Evolutionary conservation across 2,797 vertebrate species (phyloP).

Genomic region (Sebastes matsubarae): DNA sequence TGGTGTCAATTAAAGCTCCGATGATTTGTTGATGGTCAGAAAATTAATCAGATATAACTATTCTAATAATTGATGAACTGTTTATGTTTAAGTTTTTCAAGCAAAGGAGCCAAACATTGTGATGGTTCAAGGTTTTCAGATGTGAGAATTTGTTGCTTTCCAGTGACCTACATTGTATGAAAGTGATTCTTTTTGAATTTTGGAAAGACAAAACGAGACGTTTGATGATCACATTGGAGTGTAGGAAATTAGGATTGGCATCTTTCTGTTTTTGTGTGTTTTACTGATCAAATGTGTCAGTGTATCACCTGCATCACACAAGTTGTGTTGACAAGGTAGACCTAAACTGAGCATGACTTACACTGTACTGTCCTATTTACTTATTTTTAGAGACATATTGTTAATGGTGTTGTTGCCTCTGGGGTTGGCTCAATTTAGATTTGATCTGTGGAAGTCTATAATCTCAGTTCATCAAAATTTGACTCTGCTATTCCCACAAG

Average conservation of each 20-base stretch:
- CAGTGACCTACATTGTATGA: neutral
- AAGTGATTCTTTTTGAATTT: neutral
- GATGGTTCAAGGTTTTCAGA: no score
- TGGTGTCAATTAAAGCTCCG: no score
- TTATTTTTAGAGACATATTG: conserved; percentile 17
- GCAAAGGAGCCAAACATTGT: no score
- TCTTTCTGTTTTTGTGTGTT: neutral
- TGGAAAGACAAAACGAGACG: neutral
- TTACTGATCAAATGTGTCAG: neutral
- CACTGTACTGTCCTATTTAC: conserved; percentile 9
- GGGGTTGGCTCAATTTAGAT: conserved; percentile 15
- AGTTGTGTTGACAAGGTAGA: neutral
- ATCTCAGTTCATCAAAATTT: conserved; percentile 16
- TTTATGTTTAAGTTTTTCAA: no score
- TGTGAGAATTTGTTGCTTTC: neutral
- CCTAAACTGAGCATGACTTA: neutral
- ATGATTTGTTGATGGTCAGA: no score
- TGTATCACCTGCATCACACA: neutral
- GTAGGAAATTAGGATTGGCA: fast-evolving
- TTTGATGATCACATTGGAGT: neutral
- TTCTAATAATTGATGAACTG: no score
- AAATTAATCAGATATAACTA: no score
- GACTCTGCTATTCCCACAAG: conserved; percentile 15
- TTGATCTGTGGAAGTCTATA: conserved; percentile 29
- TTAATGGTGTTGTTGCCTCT: neutral